Evolutionary conservation across 2,888 invertebrate genomes (phyloP), one percentile per base, ranked within the genome.

Genomic region (Atherix ibis): DNA sequence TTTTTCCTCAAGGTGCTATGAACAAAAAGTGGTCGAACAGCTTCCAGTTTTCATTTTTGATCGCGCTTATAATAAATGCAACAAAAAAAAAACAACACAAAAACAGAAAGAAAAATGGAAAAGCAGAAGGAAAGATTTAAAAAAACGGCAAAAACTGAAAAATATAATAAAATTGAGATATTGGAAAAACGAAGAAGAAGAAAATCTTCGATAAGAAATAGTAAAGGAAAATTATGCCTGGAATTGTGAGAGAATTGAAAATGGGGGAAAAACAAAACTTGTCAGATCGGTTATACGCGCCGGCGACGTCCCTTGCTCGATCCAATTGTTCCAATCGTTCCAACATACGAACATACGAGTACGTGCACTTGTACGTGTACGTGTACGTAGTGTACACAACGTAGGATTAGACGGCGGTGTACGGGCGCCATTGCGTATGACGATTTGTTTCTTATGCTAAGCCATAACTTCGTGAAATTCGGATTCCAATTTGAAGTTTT

Each of bases 41-140:
- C 48, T 48, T 46, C 48, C 43, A 45, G 45, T 48, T 46, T 48
- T 44, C 43, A 45, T 44, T 40, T 40, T 40, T 37, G 36, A 36
- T 34, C 33, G 36, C 33, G 33, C 31, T 33, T 33, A 27, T 34
- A 18, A 27, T 27, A 19, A 31, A 25, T 30, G 35, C 33, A 30
- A 31, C 10, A 24, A 12, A 31, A 29, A 19, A 31, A 36, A 36
- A 36, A 35, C n/a, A n/a, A n/a, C n/a, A n/a, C n/a, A n/a, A n/a
- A n/a, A n/a, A n/a, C n/a, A n/a, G n/a, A n/a, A n/a, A n/a, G n/a
- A n/a, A n/a, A n/a, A n/a, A n/a, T n/a, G n/a, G n/a, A n/a, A n/a
- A n/a, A n/a, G n/a, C n/a, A n/a, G n/a, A n/a, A n/a, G n/a, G n/a
- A n/a, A n/a, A n/a, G n/a, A n/a, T n/a, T n/a, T n/a, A n/a, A n/a